phyloP scores from a whole-genome alignment of 2,113 vertebrate species.

The Takifugu flavidus region DNA sequence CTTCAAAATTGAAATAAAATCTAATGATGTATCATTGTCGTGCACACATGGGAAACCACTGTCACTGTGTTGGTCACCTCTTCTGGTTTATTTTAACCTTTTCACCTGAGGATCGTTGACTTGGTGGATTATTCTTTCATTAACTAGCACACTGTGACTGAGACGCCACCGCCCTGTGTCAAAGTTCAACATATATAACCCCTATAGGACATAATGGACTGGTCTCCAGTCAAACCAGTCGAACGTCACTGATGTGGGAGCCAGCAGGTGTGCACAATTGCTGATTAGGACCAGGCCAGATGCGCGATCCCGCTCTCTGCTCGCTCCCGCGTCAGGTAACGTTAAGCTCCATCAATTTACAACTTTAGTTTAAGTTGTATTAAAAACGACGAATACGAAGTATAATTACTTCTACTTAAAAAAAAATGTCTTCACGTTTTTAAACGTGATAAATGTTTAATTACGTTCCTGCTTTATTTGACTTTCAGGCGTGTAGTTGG shows the following conservation, averaged over 20 bases:
- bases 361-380: too few species aligned
- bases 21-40: too few species aligned
- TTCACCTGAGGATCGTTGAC: neutral
- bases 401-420: too few species aligned
- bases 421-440: too few species aligned
- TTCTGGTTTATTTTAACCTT: neutral
- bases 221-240: neutral
- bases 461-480: neutral
- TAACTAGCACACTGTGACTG: neutral
- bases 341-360: too few species aligned
- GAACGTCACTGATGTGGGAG: neutral
- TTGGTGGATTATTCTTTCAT: neutral
- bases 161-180: neutral
- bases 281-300: neutral
- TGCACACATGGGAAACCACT: too few species aligned
- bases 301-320: neutral
- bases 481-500: neutral
- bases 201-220: too few species aligned
- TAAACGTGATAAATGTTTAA: neutral
- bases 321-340: constrained; percentile 10
- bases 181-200: constrained; percentile 25
- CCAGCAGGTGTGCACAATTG: constrained; percentile 21
- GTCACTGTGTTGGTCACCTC: too few species aligned
- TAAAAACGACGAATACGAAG: too few species aligned
- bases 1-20: too few species aligned